These are phyloP conservation scores for Rotaria macrura DNA, from an alignment of 2,888 invertebrate genomes.

Conservation along the genomic window DNA sequence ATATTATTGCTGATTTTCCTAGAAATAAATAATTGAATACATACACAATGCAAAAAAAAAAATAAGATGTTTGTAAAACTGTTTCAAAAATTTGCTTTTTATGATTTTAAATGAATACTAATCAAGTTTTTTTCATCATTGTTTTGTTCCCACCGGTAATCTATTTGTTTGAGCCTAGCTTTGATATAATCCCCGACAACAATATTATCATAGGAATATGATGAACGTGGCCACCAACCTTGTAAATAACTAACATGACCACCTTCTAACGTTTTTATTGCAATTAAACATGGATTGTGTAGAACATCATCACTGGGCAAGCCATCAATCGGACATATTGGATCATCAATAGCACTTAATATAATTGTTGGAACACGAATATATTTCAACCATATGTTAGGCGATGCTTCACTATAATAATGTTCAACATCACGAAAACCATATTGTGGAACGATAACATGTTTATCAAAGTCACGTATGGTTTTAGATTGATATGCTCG, in stretches of 20 bases:
- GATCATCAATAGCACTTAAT: constrained; percentile 32
- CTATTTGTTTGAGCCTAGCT: not conserved
- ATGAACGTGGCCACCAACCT: constrained; percentile 24
- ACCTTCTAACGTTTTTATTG: constrained; percentile 30
- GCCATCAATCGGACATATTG: constrained; percentile 23
- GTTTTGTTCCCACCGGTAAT: not conserved
- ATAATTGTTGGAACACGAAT: constrained; percentile 28
- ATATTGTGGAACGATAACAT: constrained; percentile 24
- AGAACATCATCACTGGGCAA: constrained; percentile 30
- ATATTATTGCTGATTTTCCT: not conserved
- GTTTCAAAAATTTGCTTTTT: not conserved
- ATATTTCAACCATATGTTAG: constrained; percentile 18
- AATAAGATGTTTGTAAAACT: no score
- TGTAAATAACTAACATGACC: constrained; percentile 31
- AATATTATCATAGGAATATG: not conserved
- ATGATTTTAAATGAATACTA: not conserved
- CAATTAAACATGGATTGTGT: constrained; percentile 27
- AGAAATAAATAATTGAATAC: not conserved
- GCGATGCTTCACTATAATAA: constrained; percentile 31
- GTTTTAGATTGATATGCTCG: constrained; percentile 19
- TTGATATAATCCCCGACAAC: not conserved
- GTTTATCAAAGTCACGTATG: constrained; percentile 28
- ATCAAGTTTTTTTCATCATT: not conserved
- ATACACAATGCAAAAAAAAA: not conserved
- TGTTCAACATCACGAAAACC: constrained; percentile 23